These are phyloP conservation scores for Minunthozetes semirufus DNA, from an alignment of 2,888 invertebrate species.

Conservation along the genomic window DNA sequence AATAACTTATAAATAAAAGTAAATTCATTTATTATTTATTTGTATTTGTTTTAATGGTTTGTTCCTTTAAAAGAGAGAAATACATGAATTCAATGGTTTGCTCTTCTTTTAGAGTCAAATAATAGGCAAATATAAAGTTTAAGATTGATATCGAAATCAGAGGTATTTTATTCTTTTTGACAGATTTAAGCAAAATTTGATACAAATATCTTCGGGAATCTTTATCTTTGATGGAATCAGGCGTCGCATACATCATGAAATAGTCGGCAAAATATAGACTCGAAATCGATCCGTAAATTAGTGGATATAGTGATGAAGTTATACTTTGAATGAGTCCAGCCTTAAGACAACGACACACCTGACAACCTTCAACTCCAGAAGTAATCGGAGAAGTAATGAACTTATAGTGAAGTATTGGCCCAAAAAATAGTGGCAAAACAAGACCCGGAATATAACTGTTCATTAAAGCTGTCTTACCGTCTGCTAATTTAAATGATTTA, in stretches of 20 bases:
- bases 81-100: slow-evolving; percentile 27
- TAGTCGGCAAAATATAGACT: slow-evolving; percentile 9
- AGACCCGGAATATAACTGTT: neutral
- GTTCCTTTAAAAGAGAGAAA: neutral
- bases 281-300: neutral
- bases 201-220: slow-evolving; percentile 13
- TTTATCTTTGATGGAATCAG: neutral
- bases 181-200: neutral
- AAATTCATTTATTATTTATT: neutral
- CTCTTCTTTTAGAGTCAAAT: neutral
- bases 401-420: neutral
- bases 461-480: neutral
- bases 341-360: neutral
- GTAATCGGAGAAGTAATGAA: neutral
- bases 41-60: neutral
- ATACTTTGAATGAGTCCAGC: neutral
- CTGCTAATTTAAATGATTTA: neutral
- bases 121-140: slow-evolving; percentile 6
- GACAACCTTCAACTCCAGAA: neutral
- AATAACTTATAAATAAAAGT: too few species aligned
- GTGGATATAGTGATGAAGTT: neutral
- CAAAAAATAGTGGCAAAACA: neutral
- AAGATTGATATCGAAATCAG: neutral
- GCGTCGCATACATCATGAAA: neutral
- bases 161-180: neutral